Percentiles rank a stretch among this genome's conserved stretches.
Conservation (phyloP, 2,113 vertebrate species). For the Danio rerio region DNA sequence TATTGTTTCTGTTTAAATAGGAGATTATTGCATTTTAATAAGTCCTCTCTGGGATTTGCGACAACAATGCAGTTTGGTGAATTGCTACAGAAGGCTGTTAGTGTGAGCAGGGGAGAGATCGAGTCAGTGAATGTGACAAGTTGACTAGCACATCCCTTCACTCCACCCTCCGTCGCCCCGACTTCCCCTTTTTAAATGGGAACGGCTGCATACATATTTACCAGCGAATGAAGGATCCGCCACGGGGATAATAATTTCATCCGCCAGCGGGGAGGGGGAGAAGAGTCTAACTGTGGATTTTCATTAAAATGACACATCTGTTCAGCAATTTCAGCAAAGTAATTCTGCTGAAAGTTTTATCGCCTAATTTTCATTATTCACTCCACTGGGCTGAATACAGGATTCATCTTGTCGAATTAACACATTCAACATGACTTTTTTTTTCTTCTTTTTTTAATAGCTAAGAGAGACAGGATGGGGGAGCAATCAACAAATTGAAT, state of each 20-base stretch:
- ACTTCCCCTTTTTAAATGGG: slow-evolving; percentile 77
- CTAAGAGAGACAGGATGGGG: slow-evolving; percentile 74
- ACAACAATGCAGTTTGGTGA: slow-evolving; percentile 98
- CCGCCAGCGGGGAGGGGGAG: slow-evolving; percentile 87
- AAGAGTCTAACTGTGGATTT: slow-evolving; percentile 99
- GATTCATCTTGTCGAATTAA: slow-evolving; percentile 99
- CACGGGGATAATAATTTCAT: slow-evolving; percentile 99
- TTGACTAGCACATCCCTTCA: slow-evolving; percentile 73
- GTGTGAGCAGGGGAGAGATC: slow-evolving; percentile 96
- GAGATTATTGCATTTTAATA: slow-evolving; percentile 99
- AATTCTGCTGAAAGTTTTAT: slow-evolving; percentile 99
- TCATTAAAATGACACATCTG: slow-evolving; percentile 99
- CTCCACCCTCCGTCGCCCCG: slow-evolving; percentile 56
- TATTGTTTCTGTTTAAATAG: slow-evolving; percentile 99
- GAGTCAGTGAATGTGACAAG: slow-evolving; percentile 99
- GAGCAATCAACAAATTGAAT: slow-evolving; percentile 98
- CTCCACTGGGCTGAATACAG: slow-evolving; percentile 99
- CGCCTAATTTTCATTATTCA: slow-evolving; percentile 99
- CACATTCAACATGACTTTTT: slow-evolving; percentile 96
- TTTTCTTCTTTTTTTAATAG: slow-evolving; percentile 69
- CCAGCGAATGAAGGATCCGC: slow-evolving; percentile 99
- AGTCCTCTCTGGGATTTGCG: slow-evolving; percentile 97
- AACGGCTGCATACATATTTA: slow-evolving; percentile 98
- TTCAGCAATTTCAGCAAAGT: slow-evolving; percentile 99
- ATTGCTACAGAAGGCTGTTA: slow-evolving; percentile 98